Evolutionary conservation across 2,113 vertebrate species (phyloP), one percentile per base, ranked within the genome.

Genomic region (Phaetusa simplex): DNA sequence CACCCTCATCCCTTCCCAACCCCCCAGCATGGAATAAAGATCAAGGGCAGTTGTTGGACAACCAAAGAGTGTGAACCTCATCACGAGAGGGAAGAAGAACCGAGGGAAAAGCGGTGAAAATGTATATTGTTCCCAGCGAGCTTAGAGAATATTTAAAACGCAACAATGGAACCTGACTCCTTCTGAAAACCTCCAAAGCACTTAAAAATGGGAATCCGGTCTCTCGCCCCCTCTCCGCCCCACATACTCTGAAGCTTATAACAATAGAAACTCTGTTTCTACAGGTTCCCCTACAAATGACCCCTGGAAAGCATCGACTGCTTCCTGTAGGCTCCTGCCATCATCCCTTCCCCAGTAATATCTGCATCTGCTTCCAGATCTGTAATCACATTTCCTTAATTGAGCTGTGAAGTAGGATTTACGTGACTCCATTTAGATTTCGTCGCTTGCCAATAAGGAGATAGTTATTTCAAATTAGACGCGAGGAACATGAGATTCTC

Each of bases 221-320:
- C 69, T 93, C 92, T 93, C 17, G 0, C 55, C 87, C 81, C 78
- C 71, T 90, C 93, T 76, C 82, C 78, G 1, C 86, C 84, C 59
- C 72, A 47, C 47, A 55, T 62, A 71, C 55, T 59, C 88, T 24
- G 59, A 92, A 83, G 26, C 5, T 3, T 11, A 12, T 71, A 92
- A 93, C 96, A 95, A 84, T 90, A 89, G 90, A 56, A 94, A 88
- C 73, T 83, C 85, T 95, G 82, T 92, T 97, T 85, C 74, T 64
- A 42, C 15, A 6, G 52, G 71, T 55, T 97, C 88, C 82, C 79
- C 88, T 90, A 74, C 29, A 55, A 81, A 95, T 86, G 76, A 95
- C 88, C 72, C 76, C 82, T 94, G 90, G 76, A 93, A 95, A 95
- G 43, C 69, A 50, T 34, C 0, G 1, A 47, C 80, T 84, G 82